phyloP scores from a whole-genome alignment of 2,113 vertebrate genomes.

The Pseudorasbora parva region DNA sequence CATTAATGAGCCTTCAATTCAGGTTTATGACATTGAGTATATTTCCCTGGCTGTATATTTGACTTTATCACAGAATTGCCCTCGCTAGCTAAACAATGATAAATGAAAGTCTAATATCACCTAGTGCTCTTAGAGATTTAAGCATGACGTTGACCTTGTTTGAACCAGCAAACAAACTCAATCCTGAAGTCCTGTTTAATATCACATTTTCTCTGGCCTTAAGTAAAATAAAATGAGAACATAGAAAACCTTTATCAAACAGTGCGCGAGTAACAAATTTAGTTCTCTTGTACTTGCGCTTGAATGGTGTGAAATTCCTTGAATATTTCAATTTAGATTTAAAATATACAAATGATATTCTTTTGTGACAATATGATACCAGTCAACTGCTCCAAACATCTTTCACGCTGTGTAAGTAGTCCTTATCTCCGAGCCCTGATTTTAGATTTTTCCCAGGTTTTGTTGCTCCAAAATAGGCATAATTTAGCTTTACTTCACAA shows the following conservation, averaged over 20 bases:
- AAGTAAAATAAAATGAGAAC: neutral
- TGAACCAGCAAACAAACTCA: neutral
- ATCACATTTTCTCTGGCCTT: neutral
- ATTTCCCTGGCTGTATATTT: conserved; percentile 15
- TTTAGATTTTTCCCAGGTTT: neutral
- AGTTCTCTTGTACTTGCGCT: too few relatives aligned
- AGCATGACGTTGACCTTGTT: neutral
- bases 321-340: neutral
- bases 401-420: neutral
- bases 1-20: conserved; percentile 44
- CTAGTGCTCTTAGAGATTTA: neutral
- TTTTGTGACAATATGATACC: neutral
- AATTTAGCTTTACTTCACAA: neutral
- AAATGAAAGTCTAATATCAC: conserved; percentile 26
- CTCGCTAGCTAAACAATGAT: conserved; percentile 30
- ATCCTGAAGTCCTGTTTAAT: neutral
- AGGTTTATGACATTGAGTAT: conserved; percentile 22
- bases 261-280: too few relatives aligned
- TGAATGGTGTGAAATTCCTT: neutral
- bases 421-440: neutral
- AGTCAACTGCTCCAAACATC: neutral
- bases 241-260: too few relatives aligned
- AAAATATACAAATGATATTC: neutral
- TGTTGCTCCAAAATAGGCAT: neutral
- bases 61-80: conserved; percentile 32